A percentile compares a stretch with the other conserved stretches of the same genome.
These are phyloP conservation scores for Tenualosa thibaudeaui DNA, from an alignment of 2,797 vertebrate species.

Conservation along the genomic window DNA sequence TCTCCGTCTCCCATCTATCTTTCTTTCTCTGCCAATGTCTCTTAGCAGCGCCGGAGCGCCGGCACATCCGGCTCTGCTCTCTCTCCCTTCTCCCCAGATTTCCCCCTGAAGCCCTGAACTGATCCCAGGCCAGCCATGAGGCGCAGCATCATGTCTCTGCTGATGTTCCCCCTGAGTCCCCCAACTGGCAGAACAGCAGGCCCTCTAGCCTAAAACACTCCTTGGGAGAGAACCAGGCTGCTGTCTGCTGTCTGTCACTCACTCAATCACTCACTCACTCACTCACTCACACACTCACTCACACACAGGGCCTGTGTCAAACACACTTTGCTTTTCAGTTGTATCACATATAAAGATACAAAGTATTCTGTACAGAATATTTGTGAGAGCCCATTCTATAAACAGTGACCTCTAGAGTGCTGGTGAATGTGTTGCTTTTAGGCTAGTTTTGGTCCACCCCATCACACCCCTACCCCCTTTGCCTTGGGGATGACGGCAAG, in stretches of 20 bases:
- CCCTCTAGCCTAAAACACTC: slow-evolving; percentile 9
- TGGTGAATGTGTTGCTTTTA: neutral
- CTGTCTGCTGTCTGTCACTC: neutral
- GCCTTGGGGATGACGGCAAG: neutral
- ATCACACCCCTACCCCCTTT: neutral
- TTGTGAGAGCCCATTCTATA: neutral
- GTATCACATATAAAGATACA: neutral
- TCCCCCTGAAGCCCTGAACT: slow-evolving; percentile 12
- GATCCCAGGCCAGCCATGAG: neutral
- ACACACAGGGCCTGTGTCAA: neutral
- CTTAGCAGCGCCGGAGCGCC: neutral
- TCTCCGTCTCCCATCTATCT: slow-evolving; percentile 41
- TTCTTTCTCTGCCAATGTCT: slow-evolving; percentile 28
- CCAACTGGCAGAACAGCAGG: neutral
- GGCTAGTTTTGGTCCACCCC: neutral
- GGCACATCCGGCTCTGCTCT: neutral
- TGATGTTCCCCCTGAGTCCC: neutral
- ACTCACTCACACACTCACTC: neutral
- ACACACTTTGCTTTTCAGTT: neutral
- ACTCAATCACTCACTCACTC: neutral
- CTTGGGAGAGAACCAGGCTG: neutral
- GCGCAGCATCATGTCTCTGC: neutral
- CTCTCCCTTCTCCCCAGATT: slow-evolving; percentile 1
- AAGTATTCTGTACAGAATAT: neutral
- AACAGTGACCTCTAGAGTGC: neutral